A percentile compares a stretch with the other conserved stretches of the same genome.
Conservation (phyloP, 2,888 invertebrate species). For the Trisateles emortualis region DNA sequence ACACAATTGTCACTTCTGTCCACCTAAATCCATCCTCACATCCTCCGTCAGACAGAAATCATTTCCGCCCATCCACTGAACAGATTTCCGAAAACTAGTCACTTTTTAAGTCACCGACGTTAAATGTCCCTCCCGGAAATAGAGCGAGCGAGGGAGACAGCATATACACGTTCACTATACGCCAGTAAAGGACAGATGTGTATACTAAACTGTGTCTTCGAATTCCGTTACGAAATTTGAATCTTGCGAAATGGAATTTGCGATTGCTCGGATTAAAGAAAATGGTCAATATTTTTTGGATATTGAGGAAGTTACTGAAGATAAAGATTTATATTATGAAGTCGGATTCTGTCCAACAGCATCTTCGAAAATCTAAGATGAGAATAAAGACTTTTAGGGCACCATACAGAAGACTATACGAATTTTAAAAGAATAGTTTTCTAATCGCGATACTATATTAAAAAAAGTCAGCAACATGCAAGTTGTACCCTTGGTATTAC, state of each 20-base stretch:
- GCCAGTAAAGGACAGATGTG: constrained; percentile 52
- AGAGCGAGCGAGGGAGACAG: constrained; percentile 77
- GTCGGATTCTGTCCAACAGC: too few relatives aligned
- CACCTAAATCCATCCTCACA: constrained; percentile 54
- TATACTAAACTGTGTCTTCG: constrained; percentile 30
- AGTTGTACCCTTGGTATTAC: too few relatives aligned
- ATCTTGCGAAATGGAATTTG: constrained; percentile 50
- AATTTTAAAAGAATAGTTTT: too few relatives aligned
- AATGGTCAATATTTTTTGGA: neutral
- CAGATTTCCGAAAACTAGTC: constrained; percentile 79
- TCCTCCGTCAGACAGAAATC: constrained; percentile 73
- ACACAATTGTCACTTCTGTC: constrained; percentile 41
- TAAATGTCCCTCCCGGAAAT: constrained; percentile 80
- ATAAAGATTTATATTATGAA: too few relatives aligned
- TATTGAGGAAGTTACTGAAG: neutral
- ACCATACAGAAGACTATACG: too few relatives aligned
- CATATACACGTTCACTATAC: constrained; percentile 44
- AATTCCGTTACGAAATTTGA: constrained; percentile 50
- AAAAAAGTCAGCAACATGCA: too few relatives aligned
- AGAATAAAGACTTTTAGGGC: too few relatives aligned
- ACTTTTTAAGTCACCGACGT: constrained; percentile 80
- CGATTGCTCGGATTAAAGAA: constrained; percentile 32
- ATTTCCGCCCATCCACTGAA: constrained; percentile 78
- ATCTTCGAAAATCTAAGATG: too few relatives aligned
- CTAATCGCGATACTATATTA: too few relatives aligned